phyloP scores from a whole-genome alignment of 2,888 invertebrate genomes.

The Zygothrica quintamaculata region DNA sequence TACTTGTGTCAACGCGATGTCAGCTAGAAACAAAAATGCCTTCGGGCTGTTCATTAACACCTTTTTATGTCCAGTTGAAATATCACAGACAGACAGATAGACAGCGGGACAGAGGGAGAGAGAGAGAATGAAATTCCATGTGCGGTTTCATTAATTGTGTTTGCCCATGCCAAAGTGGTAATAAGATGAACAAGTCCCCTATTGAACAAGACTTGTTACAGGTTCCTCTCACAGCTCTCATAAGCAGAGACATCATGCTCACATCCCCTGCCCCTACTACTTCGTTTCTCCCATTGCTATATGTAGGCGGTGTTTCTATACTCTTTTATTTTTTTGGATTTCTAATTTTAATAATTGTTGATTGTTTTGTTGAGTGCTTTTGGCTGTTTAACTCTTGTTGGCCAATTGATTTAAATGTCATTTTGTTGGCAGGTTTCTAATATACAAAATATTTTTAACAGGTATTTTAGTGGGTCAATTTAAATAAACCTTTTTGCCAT shows the following conservation, averaged over 20 bases:
- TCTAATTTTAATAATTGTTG: conserved; percentile 70
- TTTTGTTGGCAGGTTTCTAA: conserved; percentile 16
- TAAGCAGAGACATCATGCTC: conserved; percentile 53
- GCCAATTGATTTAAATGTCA: conserved; percentile 32
- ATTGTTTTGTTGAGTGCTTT: conserved; percentile 64
- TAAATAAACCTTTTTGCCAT: no score
- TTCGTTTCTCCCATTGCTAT: conserved; percentile 26
- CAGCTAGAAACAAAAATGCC: conserved; percentile 71
- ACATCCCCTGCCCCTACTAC: background rate
- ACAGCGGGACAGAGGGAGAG: no score
- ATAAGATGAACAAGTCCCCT: conserved; percentile 60
- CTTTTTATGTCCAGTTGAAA: conserved; percentile 55
- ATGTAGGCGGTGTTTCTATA: conserved; percentile 54
- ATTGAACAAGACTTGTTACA: conserved; percentile 60
- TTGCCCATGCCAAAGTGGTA: conserved; percentile 70
- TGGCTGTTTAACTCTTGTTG: conserved; percentile 31
- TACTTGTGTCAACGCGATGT: conserved; percentile 73
- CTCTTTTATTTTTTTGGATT: conserved; percentile 50
- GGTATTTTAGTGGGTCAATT: no score
- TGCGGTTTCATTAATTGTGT: conserved; percentile 77
- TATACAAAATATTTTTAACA: no score
- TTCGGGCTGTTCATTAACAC: conserved; percentile 74
- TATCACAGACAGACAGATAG: conserved; percentile 40
- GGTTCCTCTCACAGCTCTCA: conserved; percentile 56
- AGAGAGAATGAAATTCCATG: conserved; percentile 63